Percentiles rank a stretch among this genome's conserved stretches.
Conservation (phyloP, 1,140 invertebrate species). For the Parasteatoda tepidariorum region DNA sequence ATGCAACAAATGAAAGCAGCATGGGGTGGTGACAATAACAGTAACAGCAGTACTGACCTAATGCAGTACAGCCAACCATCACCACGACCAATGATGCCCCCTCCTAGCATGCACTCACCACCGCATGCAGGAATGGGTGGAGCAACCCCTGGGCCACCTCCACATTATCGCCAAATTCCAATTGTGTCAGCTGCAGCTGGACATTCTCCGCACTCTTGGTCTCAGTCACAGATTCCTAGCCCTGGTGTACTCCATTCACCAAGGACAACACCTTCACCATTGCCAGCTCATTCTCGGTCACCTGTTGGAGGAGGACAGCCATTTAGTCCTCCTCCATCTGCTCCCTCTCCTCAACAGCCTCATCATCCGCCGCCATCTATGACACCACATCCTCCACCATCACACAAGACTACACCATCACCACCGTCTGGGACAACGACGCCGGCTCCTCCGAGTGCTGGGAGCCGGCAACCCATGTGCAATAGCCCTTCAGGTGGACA, state of each 20-base stretch:
- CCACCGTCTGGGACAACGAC: slow-evolving; percentile 44
- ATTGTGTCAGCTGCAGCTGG: slow-evolving; percentile 26
- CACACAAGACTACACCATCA: slow-evolving; percentile 57
- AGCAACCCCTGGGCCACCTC: not conserved
- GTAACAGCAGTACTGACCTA: slow-evolving; percentile 33
- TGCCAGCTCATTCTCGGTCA: slow-evolving; percentile 59
- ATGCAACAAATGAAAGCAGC: slow-evolving; percentile 57
- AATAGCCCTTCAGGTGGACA: slow-evolving; percentile 3
- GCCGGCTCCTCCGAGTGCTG: not conserved
- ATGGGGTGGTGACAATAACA: slow-evolving; percentile 47
- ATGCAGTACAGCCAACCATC: slow-evolving; percentile 59
- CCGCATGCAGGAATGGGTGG: slow-evolving; percentile 31
- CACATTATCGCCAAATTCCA: slow-evolving; percentile 57
- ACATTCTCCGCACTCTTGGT: slow-evolving; percentile 60
- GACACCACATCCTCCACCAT: slow-evolving; percentile 44
- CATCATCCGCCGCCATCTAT: slow-evolving; percentile 59
- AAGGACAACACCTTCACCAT: slow-evolving; percentile 63
- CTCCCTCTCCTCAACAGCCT: slow-evolving; percentile 57
- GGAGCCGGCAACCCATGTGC: slow-evolving; percentile 16
- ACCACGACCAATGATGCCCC: slow-evolving; percentile 49
- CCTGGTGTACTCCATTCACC: slow-evolving; percentile 62
- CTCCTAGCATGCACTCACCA: slow-evolving; percentile 42
- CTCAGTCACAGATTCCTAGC: slow-evolving; percentile 62
- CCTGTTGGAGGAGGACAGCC: slow-evolving; percentile 31
- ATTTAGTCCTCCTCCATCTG: slow-evolving; percentile 59